These are phyloP conservation scores for Octomys mimax DNA, from an alignment of 2,797 vertebrate genomes.

Conservation along the genomic window DNA sequence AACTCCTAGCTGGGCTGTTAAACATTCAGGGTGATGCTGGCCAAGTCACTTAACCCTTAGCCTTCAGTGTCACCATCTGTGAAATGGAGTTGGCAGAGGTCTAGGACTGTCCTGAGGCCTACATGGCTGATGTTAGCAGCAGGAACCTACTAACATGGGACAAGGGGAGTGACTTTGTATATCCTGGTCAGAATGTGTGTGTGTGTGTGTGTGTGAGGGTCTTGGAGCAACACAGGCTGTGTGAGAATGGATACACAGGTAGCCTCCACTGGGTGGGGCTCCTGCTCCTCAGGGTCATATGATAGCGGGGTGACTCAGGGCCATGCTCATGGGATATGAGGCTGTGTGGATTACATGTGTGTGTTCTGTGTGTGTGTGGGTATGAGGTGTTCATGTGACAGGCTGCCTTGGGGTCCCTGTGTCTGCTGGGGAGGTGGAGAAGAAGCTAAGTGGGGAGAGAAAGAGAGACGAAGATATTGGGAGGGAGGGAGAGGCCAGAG, in stretches of 20 bases:
- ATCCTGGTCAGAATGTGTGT: rapidly evolving
- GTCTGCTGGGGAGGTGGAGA: neutral
- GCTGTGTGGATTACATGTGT: neutral
- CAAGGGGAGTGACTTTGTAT: too few species aligned
- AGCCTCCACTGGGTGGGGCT: neutral
- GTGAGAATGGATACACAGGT: neutral
- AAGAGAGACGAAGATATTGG: neutral
- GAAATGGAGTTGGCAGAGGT: neutral
- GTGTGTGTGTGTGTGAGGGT: too few species aligned
- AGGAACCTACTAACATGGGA: rapidly evolving
- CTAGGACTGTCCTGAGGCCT: neutral
- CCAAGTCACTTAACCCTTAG: too few species aligned
- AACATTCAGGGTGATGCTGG: neutral
- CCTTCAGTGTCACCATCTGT: neutral
- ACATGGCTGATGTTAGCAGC: rapidly evolving
- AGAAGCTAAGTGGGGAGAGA: neutral
- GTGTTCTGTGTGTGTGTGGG: neutral
- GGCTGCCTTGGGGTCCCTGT: neutral
- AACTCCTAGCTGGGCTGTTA: neutral
- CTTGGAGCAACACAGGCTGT: rapidly evolving
- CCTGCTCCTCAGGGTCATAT: neutral
- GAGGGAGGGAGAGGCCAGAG: neutral
- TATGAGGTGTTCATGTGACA: neutral
- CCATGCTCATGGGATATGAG: neutral
- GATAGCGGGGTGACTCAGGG: too few species aligned